Evolutionary conservation across 30 jellyfish, hydroid and myxozoan species (phyloP), one percentile per base, ranked within the genome.

Genomic region (Catostylus mosaicus): DNA sequence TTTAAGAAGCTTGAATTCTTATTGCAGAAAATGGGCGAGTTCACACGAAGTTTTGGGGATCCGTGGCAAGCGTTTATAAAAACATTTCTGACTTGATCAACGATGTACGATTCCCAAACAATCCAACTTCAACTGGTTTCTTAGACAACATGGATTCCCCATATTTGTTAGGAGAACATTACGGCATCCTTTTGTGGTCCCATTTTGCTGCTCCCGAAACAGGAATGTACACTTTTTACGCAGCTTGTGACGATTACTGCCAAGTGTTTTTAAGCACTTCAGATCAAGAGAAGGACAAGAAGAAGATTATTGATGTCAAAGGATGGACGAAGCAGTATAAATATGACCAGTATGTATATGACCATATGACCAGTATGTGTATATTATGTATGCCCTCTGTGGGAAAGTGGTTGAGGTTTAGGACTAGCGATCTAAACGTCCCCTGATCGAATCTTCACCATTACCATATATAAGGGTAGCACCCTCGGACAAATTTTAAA

Each of bases 71-170:
- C 37, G 48, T 26, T 2, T 19, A 64, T 30, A 29, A 19, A 16
- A 64, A 24, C 65, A 34, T 85, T 0, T 36, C 52, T 26, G 93
- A 81, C 27, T 51, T 93, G 24, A 57, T 84, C 1, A 32, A 75
- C 27, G 97, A 93, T 69, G 78, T 69, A 10, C 96, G 98, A 7
- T 93, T 78, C 65, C 98, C 98, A 0, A 64, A 50, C 83, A 65
- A 71, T 31, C 98, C 98, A 54, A 57, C 87, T 19, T n/a, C 89
- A 12, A 22, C 80, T 24, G 98, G 98, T 8, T 31, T 19, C 67
- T 47, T 78, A 20, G 96, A 90, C 77, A 90, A 90, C 82, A 78
- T 90, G 45, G 97, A 90, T 31, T 38, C 82, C 1, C 96, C 97
- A 3, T 50, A 85, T 36, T 27, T 1, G 27, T 9, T 77, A 27